Evolutionary conservation across 2,113 vertebrate species (phyloP), one percentile per base, ranked within the genome.

Genomic region (Jaculus jaculus): DNA sequence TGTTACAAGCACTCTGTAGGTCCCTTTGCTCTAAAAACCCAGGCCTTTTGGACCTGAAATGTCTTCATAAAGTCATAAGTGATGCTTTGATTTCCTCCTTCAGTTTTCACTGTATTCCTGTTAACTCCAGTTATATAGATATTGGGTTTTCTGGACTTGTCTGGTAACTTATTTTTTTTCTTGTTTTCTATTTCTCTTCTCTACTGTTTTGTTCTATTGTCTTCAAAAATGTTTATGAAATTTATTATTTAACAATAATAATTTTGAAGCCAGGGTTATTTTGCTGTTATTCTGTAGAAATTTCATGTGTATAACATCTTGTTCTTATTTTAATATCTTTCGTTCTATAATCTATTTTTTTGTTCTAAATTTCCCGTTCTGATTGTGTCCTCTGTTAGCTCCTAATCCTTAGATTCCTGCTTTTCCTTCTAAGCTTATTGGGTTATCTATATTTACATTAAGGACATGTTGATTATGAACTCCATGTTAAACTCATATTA

Each of bases 401-500:
- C 24, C 60, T 78, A 78, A 66, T 28, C 82, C 65, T 89, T 92
- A 47, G 39, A 77, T 71, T 54, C 60, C 34, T 82, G 16, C 30
- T 77, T 30, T 74, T 84, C 34, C 15, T 32, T 84, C 79, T 82
- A 82, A 86, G n/a, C 34, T 85, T 66, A 86, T 79, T 84, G 58
- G 20, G 85, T 60, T 71, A 23, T 81, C 24, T 71, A 63, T 20
- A 1, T 72, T 92, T 80, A 82, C 42, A 72, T 86, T 82, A 71
- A 34, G 21, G 61, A n/a, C 5, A 84, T 68, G 17, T 61, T 93
- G 66, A 84, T 26, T 69, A 1, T 81, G 51, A 65, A 32, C 18
- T 86, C 54, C 42, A 82, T 77, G 88, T 95, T 89, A 94, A 96
- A 42, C 24, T 82, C 60, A 54, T 51, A 68, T 87, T n/a, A 51